A percentile compares a stretch with the other conserved stretches of the same genome.
phyloP scores from a whole-genome alignment of 2,888 invertebrate genomes.

The Eulithis prunata region DNA sequence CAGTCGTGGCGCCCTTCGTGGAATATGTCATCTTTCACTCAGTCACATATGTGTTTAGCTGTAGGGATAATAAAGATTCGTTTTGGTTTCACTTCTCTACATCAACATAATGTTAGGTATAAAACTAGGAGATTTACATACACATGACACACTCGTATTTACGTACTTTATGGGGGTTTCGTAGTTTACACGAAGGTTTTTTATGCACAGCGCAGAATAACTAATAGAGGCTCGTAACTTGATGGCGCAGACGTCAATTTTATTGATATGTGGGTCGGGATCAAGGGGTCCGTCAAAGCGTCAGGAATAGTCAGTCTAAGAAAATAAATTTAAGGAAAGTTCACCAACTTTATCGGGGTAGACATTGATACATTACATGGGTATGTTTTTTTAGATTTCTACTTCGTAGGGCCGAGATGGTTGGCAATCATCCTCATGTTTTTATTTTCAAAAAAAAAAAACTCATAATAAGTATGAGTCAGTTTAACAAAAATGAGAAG shows the following conservation, averaged over 20 bases:
- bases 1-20: too few species aligned
- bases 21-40: too few species aligned
- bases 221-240: slow-evolving; percentile 19
- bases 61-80: too few species aligned
- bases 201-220: background rate
- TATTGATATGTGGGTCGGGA: slow-evolving; percentile 39
- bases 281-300: slow-evolving; percentile 17
- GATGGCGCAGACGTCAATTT: slow-evolving; percentile 29
- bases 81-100: too few species aligned
- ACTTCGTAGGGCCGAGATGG: too few species aligned
- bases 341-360: slow-evolving; percentile 3
- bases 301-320: slow-evolving; percentile 5
- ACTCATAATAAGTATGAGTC: too few species aligned
- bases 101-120: too few species aligned
- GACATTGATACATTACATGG: background rate
- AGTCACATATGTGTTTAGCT: too few species aligned
- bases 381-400: background rate
- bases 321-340: slow-evolving; percentile 10
- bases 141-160: background rate
- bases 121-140: too few species aligned
- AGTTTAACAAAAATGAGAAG: too few species aligned
- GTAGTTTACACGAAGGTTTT: slow-evolving; percentile 2
- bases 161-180: background rate
- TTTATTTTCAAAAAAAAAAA: too few species aligned
- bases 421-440: too few species aligned